Base-by-base conservation (phyloP, 1,140 invertebrate genomes). In the Psix sp. region DNA sequence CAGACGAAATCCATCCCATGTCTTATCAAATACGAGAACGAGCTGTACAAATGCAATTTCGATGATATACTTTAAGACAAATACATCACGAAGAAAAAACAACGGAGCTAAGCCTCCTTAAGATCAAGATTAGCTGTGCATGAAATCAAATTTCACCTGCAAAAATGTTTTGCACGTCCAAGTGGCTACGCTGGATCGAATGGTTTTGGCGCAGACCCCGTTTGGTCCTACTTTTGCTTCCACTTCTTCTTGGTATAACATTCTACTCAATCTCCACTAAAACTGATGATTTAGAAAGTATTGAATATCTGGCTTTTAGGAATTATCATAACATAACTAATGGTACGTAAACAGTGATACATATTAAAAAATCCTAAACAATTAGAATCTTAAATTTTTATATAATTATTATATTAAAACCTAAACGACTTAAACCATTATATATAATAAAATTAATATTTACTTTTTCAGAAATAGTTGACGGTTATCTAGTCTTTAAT, bases 401-500 rank as follows among this genome's bases (percentile, higher is more conserved):
- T 3, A 29, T 2, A 7, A 29, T 29, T 1, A 7, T 3, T n/a
- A 29, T 3, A 3, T 2, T 29, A 24, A 24, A 24, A 24, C 9
- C 9, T 4, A 5, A 0, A 17, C 35, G 6, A 31, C 24, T n/a
- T 31, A 26, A 14, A 49, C n/a, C n/a, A 7, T 3, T n/a, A 29
- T 3, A 3, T 2, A 10, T 33, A 36, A 14, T 33, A 3, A 33
- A 3, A 6, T 7, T 10, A 33, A 7, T 5, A 24, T 26, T 11
- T 4, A n/a, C 13, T 48, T 68, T 52, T 65, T 2, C 65, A 80
- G 82, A 78, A 11, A 10, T 68, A 11, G 60, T 82, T 15, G 77
- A 86, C 21, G 90, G 90, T 13, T 93, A 90, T 77, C 81, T 94
- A 31, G 90, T 94, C 1, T 91, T 90, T 82, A 93, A 89, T 76